Evolutionary conservation across 2,888 invertebrate genomes (phyloP).

Genomic region (Sphaerophoria taeniata): DNA sequence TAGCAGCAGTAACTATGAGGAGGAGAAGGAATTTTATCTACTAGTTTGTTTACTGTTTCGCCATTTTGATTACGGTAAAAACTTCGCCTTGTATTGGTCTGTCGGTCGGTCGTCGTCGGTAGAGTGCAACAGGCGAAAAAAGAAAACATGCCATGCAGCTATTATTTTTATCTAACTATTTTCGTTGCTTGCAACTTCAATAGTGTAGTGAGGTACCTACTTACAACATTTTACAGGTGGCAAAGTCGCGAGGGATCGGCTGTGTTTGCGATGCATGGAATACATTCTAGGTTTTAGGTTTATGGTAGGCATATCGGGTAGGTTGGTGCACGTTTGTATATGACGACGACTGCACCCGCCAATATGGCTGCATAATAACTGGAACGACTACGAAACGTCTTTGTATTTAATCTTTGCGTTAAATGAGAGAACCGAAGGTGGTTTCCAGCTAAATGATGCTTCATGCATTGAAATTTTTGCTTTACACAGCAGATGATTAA

Average conservation of each 20-base stretch:
- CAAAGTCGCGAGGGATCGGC: constrained; percentile 60
- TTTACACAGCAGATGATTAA: constrained; percentile 37
- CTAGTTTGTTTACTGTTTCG: constrained; percentile 70
- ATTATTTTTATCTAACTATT: constrained; percentile 47
- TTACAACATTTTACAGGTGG: constrained; percentile 45
- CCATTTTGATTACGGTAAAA: constrained; percentile 71
- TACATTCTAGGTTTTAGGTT: constrained; percentile 9
- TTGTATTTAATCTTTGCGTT: constrained; percentile 26
- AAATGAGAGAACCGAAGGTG: constrained; percentile 37
- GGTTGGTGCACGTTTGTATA: constrained; percentile 7
- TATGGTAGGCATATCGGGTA: no score
- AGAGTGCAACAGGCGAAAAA: constrained; percentile 60
- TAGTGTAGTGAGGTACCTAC: no score
- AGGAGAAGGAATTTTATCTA: constrained; percentile 26
- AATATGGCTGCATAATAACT: constrained; percentile 63
- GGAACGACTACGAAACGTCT: constrained; percentile 37
- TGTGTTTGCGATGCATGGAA: constrained; percentile 66
- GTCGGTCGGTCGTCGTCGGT: constrained; percentile 7
- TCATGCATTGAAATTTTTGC: constrained; percentile 42
- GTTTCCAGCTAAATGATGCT: constrained; percentile 39
- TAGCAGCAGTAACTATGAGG: constrained; percentile 14
- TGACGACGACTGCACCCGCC: constrained; percentile 49
- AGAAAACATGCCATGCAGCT: constrained; percentile 60
- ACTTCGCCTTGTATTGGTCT: constrained; percentile 18
- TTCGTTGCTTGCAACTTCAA: constrained; percentile 42